Base-by-base conservation (phyloP, 2,888 invertebrate species). In the Eustalomyia histrio region DNA sequence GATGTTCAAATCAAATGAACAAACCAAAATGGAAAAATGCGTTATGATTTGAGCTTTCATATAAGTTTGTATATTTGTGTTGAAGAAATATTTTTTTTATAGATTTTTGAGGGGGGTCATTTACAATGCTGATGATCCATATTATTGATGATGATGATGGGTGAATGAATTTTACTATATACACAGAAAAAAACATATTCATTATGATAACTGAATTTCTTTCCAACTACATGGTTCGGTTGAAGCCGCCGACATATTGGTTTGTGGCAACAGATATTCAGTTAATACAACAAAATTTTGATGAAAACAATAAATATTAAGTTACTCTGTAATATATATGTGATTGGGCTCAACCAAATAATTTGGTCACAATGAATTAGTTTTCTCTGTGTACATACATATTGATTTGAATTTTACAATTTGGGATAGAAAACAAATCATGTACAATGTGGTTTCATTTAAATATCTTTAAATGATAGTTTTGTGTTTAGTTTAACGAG, bases 1-100 rank as follows among this genome's bases (percentile, higher is more conserved):
- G 29, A 17, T 35, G 6, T 65, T 57, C 21, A 33, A 35, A 33
- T 50, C 10, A 14, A 64, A 50, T 10, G 7, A 29, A 72, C 50
- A 43, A 35, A 33, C 14, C 17, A 24, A 29, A 6, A 29, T 29
- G 29, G 7, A 29, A 58, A 52, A 64, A 53, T 65, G 65, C 60
- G 55, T 67, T 55, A 61, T 72, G 35, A 67, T 67, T 67, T 67
- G 21, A 43, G 53, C 65, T 67, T 55, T 61, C 71, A 61, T 61
- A 71, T 16, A 57, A 57, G 12, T 39, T 12, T 47, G 43, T 35
- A 39, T 39, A 60, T 47, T n/a, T n/a, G 18, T 60, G 18, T 58
- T 60, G 60, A 39, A 60, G 39, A 60, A 6, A 33, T 12, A 39
- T 58, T 58, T 39, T n/a, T 39, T 35, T 60, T 18, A 60, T 17